phyloP scores from a whole-genome alignment of 2,797 vertebrate genomes.

The Esox lucius region DNA sequence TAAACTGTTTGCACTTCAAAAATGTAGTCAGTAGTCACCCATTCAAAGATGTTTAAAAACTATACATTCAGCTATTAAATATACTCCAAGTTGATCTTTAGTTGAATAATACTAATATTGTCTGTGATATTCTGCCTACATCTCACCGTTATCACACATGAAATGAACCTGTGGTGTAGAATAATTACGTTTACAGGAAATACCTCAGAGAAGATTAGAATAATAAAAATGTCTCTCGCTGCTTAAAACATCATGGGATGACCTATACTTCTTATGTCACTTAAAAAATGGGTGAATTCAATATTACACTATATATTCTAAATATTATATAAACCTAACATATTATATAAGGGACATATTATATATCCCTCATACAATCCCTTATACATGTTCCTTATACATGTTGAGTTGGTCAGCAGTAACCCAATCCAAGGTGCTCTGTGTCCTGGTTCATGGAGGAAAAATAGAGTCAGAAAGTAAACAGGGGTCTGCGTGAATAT shows the following conservation, averaged over 20 bases:
- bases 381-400: too few relatives aligned
- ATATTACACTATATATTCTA: constrained; percentile 62
- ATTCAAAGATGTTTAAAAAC: constrained; percentile 25
- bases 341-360: background rate
- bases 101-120: constrained; percentile 17
- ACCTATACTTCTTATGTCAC: constrained; percentile 46
- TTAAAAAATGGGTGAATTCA: constrained; percentile 47
- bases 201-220: constrained; percentile 45
- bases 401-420: constrained; percentile 30
- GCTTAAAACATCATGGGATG: constrained; percentile 34
- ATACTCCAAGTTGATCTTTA: constrained; percentile 21
- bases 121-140: constrained; percentile 30
- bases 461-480: background rate
- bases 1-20: constrained; percentile 55
- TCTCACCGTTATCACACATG: constrained; percentile 36
- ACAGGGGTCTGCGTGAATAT: constrained; percentile 18
- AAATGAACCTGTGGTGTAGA: constrained; percentile 25
- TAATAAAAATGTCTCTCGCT: constrained; percentile 38
- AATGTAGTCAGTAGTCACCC: constrained; percentile 32
- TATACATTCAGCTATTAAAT: constrained; percentile 40
- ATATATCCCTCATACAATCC: constrained; percentile 16
- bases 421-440: constrained; percentile 9
- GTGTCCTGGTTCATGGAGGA: background rate
- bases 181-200: constrained; percentile 9
- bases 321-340: constrained; percentile 45